A percentile compares a stretch with the other conserved stretches of the same genome.
phyloP scores from a whole-genome alignment of 2,797 vertebrate species.

The Acipenser oxyrinchus region DNA sequence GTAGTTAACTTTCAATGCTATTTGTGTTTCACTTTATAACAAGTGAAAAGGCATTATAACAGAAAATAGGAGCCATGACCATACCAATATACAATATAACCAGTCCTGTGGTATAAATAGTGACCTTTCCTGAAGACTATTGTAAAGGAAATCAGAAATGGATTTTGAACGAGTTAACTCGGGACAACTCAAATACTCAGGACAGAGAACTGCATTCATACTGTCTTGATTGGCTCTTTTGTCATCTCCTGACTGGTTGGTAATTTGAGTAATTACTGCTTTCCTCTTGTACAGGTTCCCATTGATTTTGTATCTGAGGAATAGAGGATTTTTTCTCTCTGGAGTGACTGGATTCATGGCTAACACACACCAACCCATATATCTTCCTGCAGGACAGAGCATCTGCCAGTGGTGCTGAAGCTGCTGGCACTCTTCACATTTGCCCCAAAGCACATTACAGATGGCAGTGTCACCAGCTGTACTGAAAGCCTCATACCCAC shows the following conservation, averaged over 20 bases:
- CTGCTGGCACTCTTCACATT: conserved; percentile 28
- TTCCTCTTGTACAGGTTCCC: conserved; percentile 8
- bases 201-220: conserved; percentile 1
- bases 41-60: too few relatives aligned
- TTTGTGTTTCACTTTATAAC: too few relatives aligned
- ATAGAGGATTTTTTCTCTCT: conserved; percentile 10
- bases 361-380: conserved; percentile 23
- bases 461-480: conserved; percentile 35
- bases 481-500: conserved; percentile 25
- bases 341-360: conserved; percentile 18
- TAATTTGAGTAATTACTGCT: conserved; percentile 9
- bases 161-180: background rate
- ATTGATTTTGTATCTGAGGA: background rate
- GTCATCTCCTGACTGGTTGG: background rate
- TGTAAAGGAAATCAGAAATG: background rate
- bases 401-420: conserved; percentile 28
- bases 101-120: too few relatives aligned
- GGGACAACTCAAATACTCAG: conserved; percentile 1
- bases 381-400: conserved; percentile 29
- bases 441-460: conserved; percentile 39
- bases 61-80: too few relatives aligned
- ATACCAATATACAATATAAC: too few relatives aligned
- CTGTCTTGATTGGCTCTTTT: conserved; percentile 3
- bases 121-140: too few relatives aligned
- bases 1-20: too few relatives aligned